Evolutionary conservation across 2,113 vertebrate genomes (phyloP).

Genomic region (Pelodiscus sinensis): DNA sequence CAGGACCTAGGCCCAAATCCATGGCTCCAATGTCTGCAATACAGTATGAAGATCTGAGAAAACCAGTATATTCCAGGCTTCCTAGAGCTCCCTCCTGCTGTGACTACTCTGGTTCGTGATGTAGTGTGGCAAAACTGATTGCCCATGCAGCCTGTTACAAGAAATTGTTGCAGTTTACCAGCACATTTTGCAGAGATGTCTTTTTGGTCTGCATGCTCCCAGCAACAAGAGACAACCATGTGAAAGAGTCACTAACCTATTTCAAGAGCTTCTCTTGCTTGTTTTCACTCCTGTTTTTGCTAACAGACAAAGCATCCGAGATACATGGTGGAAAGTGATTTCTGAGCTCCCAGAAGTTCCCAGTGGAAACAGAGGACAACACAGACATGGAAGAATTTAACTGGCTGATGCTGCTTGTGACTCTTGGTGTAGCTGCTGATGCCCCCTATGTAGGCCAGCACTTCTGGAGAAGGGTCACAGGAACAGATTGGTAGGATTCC

Average conservation of each 20-base stretch:
- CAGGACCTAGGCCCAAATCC: background rate
- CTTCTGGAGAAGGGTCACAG: background rate
- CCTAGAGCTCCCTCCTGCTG: background rate
- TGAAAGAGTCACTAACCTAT: background rate
- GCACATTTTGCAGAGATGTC: background rate
- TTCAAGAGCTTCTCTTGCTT: background rate
- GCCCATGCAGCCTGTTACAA: background rate
- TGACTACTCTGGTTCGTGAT: background rate
- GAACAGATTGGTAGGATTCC: background rate
- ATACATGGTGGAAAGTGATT: background rate
- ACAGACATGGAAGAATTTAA: background rate
- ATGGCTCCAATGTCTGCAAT: background rate
- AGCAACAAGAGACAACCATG: background rate
- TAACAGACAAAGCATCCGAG: background rate
- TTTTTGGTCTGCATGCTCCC: background rate
- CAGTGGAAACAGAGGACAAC: background rate
- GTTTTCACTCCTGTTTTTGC: background rate
- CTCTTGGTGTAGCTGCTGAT: background rate
- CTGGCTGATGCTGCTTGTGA: background rate
- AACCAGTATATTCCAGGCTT: background rate
- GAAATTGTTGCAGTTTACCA: background rate
- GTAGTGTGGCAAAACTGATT: background rate
- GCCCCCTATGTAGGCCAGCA: background rate
- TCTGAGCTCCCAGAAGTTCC: background rate
- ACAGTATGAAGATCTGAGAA: background rate